phyloP scores from a whole-genome alignment of 2,797 vertebrate genomes.

The Peromyscus eremicus region DNA sequence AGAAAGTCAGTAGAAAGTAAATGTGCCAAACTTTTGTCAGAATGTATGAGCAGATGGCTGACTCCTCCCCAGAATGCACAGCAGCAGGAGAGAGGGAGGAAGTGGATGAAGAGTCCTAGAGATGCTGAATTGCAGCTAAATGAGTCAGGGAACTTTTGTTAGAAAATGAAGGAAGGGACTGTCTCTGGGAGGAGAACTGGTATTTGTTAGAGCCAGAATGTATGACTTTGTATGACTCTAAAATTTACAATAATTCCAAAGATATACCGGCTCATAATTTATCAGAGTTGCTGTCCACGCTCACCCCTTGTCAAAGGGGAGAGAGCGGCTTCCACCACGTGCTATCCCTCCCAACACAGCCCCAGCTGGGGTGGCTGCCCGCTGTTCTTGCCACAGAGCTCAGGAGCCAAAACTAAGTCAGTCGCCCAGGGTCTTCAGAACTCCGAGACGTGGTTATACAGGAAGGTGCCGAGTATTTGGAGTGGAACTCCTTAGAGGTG shows the following conservation, averaged over 20 bases:
- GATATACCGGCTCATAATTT: constrained; percentile 38
- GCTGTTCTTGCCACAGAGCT: not conserved
- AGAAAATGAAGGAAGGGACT: constrained; percentile 47
- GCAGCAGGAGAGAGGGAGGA: constrained; percentile 56
- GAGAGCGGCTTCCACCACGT: not conserved
- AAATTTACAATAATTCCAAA: constrained; percentile 67
- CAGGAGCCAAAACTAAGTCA: not conserved
- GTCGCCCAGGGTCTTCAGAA: not conserved
- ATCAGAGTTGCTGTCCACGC: not conserved
- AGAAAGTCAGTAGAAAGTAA: constrained; percentile 68
- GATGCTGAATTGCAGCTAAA: constrained; percentile 30
- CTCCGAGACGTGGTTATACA: fast-evolving
- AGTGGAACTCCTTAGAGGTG: not conserved
- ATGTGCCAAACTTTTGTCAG: constrained; percentile 81
- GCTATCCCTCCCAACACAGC: not conserved
- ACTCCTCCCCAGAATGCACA: constrained; percentile 54
- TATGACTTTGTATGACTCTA: constrained; percentile 47
- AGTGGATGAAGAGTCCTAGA: constrained; percentile 34
- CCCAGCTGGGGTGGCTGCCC: not conserved
- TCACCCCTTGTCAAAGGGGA: not conserved
- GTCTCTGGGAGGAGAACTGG: constrained; percentile 45
- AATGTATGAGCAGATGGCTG: constrained; percentile 73
- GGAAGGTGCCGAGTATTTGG: not conserved
- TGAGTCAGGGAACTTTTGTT: constrained; percentile 63
- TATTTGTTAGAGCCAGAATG: constrained; percentile 42